Base-by-base conservation (phyloP, 2,797 vertebrate species). In the Poeciliopsis presidionis region DNA sequence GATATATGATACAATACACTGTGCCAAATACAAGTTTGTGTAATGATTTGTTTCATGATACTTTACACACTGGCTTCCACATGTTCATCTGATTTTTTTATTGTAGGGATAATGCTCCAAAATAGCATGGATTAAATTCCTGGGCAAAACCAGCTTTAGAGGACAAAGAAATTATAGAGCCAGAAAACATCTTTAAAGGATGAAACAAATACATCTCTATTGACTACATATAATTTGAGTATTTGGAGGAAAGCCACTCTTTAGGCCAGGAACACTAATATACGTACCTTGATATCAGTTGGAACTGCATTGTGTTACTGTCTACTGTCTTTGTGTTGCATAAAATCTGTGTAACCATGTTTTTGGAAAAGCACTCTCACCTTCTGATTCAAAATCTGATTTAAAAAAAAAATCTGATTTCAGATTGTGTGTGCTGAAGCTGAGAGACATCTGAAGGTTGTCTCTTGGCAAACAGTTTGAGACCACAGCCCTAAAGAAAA, bases 1-100 rank as follows among this genome's bases (percentile, higher is more conserved):
- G 18, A 72, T 73, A 80, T 55, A 78, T 22, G 2, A 2, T 28
- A 39, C 70, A 14, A 59, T 77, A 76, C 47, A 76, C 39, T 7
- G 30, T 20, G 5, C 18, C 61, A 63, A 63, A 63, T 18, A 33
- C 14, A 61, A 61, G 5, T 61, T 18, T 61, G 30, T 33, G 0
- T 63, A 36, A 28, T 30, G 16, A 63, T 36, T 33, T 33, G 59
- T 16, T 63, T 36, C 16, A 18, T 36, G 16, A 14, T 36, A 33
- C 30, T 33, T 63, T 33, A 16, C 13, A 14, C 5, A 30, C 12
- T 16, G 4, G 57, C 28, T 61, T 16, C 30, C 30, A 36, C 30
- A 36, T 63, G 33, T 9, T 63, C 14, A 30, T 63, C 7, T 3
- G 30, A 63, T 46, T 20, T 63, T 61, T 36, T 20, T 63, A 7